Base-by-base conservation (phyloP, 2,797 vertebrate genomes). In the Gouania willdenowi region DNA sequence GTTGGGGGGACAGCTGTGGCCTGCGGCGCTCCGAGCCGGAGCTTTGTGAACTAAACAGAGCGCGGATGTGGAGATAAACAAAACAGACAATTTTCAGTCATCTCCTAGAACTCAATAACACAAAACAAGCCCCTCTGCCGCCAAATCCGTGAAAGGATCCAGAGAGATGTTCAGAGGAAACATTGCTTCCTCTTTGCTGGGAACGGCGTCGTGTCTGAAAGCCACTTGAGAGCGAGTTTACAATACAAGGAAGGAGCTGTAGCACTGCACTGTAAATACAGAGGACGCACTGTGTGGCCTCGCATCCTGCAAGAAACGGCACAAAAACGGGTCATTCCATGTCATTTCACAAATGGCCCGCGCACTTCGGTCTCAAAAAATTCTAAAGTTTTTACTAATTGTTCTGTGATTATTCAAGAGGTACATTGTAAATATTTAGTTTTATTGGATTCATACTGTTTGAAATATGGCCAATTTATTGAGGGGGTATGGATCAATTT, bases 101-200 rank as follows among this genome's bases (percentile, higher is more conserved):
- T 80, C 77, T 65, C 57, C 36, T 28, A 64, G 52, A 71, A 62
- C 50, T 69, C 46, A 26, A 41, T 47, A 48, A 68, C 66, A 66
- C 51, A 71, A 79, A 81, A 79, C 75, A 77, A 66, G 61, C 54
- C 28, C 18, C 42, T 53, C 21, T 26, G 13, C 56, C 12, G 63
- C 28, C 34, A 2, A 22, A 59, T 73, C 75, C 67, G 68, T 73
- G 73, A 68, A 75, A 50, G 69, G 64, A 71, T 66, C 63, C 22
- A 8, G 38, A 66, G 71, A 71, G 71, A 68, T 60, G 67, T 83
- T 71, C 67, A 60, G 66, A 76, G 79, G 73, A 77, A 82, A 77
- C 34, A 42, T 29, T 27, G 23, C 50, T 79, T 81, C 79, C 75
- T 59, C 13, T 43, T 47, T n/a, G 22, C 47, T 33, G 71, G 66